phyloP scores from a whole-genome alignment of 2,113 vertebrate genomes.

The Boulengeromyrus knoepffleri region DNA sequence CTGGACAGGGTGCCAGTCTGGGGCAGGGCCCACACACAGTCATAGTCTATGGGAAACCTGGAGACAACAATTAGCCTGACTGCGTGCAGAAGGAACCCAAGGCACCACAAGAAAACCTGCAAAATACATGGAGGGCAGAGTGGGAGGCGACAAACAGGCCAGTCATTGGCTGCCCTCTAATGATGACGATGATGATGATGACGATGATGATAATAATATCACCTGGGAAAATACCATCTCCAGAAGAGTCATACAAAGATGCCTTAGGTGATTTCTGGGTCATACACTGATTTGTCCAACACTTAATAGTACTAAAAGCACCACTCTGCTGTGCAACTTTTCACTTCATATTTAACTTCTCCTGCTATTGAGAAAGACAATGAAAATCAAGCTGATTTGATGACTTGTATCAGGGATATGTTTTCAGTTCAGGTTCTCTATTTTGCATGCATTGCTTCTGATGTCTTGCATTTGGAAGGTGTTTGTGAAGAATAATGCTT shows the following conservation, averaged over 20 bases:
- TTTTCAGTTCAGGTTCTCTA: not conserved
- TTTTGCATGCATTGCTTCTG: not conserved
- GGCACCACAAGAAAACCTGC: not conserved
- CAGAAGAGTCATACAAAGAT: not conserved
- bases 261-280: not conserved
- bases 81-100: not conserved
- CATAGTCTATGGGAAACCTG: not conserved
- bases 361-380: not conserved
- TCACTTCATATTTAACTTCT: not conserved
- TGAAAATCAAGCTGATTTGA: not conserved
- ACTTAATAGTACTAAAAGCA: not conserved
- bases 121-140: not conserved
- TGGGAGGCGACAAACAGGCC: not conserved
- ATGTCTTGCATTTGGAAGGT: not conserved
- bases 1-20: not conserved
- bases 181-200: not conserved
- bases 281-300: not conserved
- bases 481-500: not conserved
- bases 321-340: not conserved
- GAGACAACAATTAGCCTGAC: not conserved
- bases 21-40: not conserved
- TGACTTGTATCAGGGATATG: not conserved
- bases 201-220: not conserved
- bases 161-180: not conserved
- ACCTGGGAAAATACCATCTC: not conserved